Base-by-base conservation (phyloP, 2,888 invertebrate species). In the Melinaea marsaeus region DNA sequence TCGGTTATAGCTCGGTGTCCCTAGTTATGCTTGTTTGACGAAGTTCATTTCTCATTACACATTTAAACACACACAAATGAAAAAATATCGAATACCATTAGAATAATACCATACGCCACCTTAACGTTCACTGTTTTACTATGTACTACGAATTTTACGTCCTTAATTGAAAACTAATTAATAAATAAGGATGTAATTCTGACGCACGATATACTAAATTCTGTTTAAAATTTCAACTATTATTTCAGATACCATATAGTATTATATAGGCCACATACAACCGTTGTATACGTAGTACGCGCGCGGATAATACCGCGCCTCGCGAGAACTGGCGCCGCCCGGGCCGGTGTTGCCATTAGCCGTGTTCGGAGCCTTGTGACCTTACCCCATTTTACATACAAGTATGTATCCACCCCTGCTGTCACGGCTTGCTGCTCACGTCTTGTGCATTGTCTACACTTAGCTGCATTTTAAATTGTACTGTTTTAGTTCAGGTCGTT, bases 321-420 rank as follows among this genome's bases (percentile, higher is more conserved):
- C 87, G 90, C 89, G 89, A 86, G 86, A 78, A 90, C 90, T 90
- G 89, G 81, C 87, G 84, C 81, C 82, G 85, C 89, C 89, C 89
- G 88, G 88, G 88, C 69, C 69, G 55, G 81, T 78, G 84, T 85
- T 89, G 81, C 86, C 85, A 79, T 70, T 22, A 22, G 22, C 22
- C 22, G 22, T 22, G 22, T 22, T 42, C 68, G 66, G 65, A 61
- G 37, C 47, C 47, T 35, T 58, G 42, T 71, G 66, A 71, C 71
- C 69, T 75, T 76, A 76, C 77, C 79, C 77, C 69, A 72, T 59
- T 72, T 61, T 55, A 62, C 37, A 37, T 37, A 37, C 64, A 63
- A 62, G 66, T 70, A 78, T 74, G 71, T 75, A 74, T 65, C 71
- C 75, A 75, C 58, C 73, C 77, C 72, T 74, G 72, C 74, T 76